Percentiles rank a stretch among this genome's conserved stretches.
Conservation (phyloP, 2,888 invertebrate genomes). For the Lochmaea crataegi region DNA sequence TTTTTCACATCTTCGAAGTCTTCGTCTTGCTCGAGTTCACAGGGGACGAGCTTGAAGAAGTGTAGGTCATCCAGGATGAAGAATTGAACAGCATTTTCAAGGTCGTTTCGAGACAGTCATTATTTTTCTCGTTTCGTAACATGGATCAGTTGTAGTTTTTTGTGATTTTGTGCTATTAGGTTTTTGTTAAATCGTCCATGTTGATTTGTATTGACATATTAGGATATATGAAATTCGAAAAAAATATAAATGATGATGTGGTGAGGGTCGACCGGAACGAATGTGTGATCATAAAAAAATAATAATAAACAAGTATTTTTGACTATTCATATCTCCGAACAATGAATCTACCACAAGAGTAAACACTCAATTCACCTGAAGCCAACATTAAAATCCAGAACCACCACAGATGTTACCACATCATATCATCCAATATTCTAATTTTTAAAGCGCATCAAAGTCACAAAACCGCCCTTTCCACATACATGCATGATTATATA, state of each 20-base stretch:
- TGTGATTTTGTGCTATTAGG: conserved; percentile 2
- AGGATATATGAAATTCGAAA: background rate
- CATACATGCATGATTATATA: too few species aligned
- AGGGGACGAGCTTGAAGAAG: conserved; percentile 19
- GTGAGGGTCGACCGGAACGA: background rate
- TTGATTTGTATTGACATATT: background rate
- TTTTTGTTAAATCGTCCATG: background rate
- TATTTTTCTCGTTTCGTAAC: conserved; percentile 18
- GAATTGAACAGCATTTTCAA: conserved; percentile 23
- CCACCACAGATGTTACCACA: too few species aligned
- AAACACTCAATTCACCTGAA: too few species aligned
- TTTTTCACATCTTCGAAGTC: conserved; percentile 16
- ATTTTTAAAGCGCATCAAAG: too few species aligned
- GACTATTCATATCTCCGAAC: too few species aligned
- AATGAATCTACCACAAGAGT: too few species aligned
- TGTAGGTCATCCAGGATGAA: conserved; percentile 26
- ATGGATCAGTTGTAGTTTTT: background rate
- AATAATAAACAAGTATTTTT: too few species aligned
- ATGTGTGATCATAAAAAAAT: too few species aligned
- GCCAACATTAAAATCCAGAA: too few species aligned
- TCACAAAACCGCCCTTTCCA: too few species aligned
- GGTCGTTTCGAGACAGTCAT: conserved; percentile 13
- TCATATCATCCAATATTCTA: too few species aligned
- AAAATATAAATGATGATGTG: background rate
- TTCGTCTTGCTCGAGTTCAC: conserved; percentile 27